phyloP scores from a whole-genome alignment of 1,140 invertebrate species.

The Pseudomyrmex concolor region DNA sequence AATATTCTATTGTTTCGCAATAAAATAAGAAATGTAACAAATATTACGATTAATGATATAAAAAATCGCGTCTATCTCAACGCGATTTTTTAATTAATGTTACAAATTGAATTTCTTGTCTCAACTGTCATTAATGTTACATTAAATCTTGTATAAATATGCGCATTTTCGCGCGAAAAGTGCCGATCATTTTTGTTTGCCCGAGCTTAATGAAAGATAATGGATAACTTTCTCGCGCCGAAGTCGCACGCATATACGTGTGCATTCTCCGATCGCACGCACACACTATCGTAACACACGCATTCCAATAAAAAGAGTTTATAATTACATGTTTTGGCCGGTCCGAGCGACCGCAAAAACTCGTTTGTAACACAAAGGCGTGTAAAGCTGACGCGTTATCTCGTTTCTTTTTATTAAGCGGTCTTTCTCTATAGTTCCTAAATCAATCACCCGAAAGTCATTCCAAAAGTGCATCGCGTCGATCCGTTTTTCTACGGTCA shows the following conservation, averaged over 20 bases:
- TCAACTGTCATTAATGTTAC: too few relatives aligned
- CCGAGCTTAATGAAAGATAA: slow-evolving; percentile 9
- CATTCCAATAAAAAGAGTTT: slow-evolving; percentile 17
- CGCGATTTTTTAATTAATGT: too few relatives aligned
- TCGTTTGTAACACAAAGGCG: slow-evolving; percentile 14
- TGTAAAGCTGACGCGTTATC: not conserved
- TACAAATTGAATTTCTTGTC: too few relatives aligned
- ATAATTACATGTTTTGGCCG: slow-evolving; percentile 26
- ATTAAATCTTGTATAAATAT: not conserved
- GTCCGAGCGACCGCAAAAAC: slow-evolving; percentile 4
- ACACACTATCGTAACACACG: not conserved
- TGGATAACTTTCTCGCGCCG: not conserved
- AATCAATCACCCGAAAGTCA: not conserved
- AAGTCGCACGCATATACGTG: slow-evolving; percentile 26
- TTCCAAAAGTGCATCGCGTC: not conserved
- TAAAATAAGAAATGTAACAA: too few relatives aligned
- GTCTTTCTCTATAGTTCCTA: too few relatives aligned
- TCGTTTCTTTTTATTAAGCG: slow-evolving; percentile 26
- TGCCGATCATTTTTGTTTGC: slow-evolving; percentile 25
- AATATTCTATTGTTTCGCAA: too few relatives aligned
- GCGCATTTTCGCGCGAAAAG: slow-evolving; percentile 3
- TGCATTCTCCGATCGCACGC: not conserved
- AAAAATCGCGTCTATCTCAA: too few relatives aligned
- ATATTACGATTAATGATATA: too few relatives aligned
- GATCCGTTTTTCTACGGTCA: not conserved